Evolutionary conservation across 2,888 invertebrate species (phyloP).

Genomic region (Autographa pulchrina): DNA sequence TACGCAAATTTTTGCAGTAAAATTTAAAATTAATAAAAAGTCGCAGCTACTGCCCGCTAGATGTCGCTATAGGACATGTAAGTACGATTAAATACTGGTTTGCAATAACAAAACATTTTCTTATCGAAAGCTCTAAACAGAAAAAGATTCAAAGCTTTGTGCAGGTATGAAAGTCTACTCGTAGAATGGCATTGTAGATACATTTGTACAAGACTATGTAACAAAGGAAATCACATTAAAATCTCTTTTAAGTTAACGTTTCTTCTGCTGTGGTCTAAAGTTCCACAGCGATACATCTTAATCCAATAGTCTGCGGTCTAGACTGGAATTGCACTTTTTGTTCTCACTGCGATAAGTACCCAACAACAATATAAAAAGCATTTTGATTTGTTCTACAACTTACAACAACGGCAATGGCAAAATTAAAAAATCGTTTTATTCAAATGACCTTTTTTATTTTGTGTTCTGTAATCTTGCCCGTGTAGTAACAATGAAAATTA

Average conservation of each 20-base stretch:
- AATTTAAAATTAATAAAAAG: not conserved
- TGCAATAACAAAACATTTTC: not conserved
- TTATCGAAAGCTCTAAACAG: not conserved
- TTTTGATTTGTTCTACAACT: not conserved
- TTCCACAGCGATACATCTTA: conserved; percentile 57
- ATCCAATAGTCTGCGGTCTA: conserved; percentile 65
- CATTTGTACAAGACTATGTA: conserved; percentile 15
- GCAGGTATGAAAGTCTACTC: not conserved
- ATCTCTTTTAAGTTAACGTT: conserved; percentile 38
- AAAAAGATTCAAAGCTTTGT: not conserved
- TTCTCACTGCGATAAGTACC: conserved; percentile 16
- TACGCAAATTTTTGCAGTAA: too few relatives aligned
- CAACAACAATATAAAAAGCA: conserved; percentile 1
- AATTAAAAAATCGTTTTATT: not conserved
- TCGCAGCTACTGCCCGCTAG: conserved; percentile 66
- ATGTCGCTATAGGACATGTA: conserved; percentile 59
- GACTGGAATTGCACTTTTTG: conserved; percentile 50
- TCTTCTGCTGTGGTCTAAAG: conserved; percentile 34
- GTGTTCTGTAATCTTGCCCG: too few relatives aligned
- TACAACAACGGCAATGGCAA: not conserved
- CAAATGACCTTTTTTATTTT: too few relatives aligned
- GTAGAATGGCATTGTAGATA: not conserved
- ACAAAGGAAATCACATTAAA: conserved; percentile 41
- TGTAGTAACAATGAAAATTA: too few relatives aligned
- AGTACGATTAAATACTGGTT: not conserved